Conservation (phyloP, 2,888 invertebrate genomes). For the Rhagophthalmus giganteus region DNA sequence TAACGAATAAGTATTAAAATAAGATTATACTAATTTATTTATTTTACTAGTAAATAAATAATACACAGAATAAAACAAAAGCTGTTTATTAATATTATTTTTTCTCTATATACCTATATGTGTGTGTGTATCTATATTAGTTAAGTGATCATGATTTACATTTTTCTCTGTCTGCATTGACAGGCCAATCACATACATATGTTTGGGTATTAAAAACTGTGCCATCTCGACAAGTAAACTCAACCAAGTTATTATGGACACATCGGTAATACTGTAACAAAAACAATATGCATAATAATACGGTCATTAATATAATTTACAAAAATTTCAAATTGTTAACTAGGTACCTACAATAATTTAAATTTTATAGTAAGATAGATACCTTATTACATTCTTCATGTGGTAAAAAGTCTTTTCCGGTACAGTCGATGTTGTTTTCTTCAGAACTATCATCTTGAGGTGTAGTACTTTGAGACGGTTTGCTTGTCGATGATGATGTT, state of each 20-base stretch:
- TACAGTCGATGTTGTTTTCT: constrained; percentile 55
- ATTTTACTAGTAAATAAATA: too few relatives aligned
- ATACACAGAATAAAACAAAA: too few relatives aligned
- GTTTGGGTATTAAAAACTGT: constrained; percentile 73
- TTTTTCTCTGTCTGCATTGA: constrained; percentile 67
- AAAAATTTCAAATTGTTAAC: too few relatives aligned
- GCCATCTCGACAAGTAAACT: constrained; percentile 73
- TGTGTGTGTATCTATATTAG: too few relatives aligned
- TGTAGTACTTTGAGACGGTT: constrained; percentile 42
- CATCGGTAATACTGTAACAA: constrained; percentile 85
- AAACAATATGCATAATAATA: too few relatives aligned
- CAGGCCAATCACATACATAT: constrained; percentile 82
- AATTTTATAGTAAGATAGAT: too few relatives aligned
- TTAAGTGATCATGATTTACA: constrained; percentile 54
- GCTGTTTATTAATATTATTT: too few relatives aligned
- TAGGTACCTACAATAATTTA: too few relatives aligned
- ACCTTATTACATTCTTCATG: constrained; percentile 64
- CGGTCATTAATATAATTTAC: too few relatives aligned
- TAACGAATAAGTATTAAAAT: too few relatives aligned
- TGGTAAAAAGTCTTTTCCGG: constrained; percentile 60
- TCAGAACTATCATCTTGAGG: constrained; percentile 16
- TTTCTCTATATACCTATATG: too few relatives aligned
- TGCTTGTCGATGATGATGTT: constrained; percentile 29
- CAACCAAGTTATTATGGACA: constrained; percentile 73
- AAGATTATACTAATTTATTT: too few relatives aligned